Evolutionary conservation across 2,797 vertebrate genomes (phyloP).

Genomic region (Mustela erminea): DNA sequence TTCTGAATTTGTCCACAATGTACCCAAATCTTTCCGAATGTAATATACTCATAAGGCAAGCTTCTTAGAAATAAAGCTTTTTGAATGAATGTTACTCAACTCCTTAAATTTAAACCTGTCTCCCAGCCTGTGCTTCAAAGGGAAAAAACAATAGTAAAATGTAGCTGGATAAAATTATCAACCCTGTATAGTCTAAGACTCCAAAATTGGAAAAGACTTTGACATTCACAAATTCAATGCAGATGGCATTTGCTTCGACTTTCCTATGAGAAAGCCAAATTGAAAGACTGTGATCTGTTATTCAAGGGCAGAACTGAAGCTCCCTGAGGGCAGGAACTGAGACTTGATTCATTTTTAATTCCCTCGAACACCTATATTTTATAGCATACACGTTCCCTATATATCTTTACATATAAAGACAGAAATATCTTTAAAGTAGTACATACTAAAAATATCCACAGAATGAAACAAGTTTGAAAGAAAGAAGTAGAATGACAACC

Average conservation of each 20-base stretch:
- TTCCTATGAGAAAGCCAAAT: slow-evolving; percentile 52
- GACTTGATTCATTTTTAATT: slow-evolving; percentile 37
- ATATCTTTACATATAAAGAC: not conserved
- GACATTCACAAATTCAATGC: slow-evolving; percentile 70
- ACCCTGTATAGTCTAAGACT: slow-evolving; percentile 47
- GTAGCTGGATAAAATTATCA: slow-evolving; percentile 66
- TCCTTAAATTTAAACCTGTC: slow-evolving; percentile 51
- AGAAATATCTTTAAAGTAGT: not conserved
- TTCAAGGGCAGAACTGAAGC: slow-evolving; percentile 16
- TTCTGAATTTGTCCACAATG: not conserved
- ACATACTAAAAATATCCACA: slow-evolving; percentile 3
- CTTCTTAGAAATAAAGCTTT: slow-evolving; percentile 61
- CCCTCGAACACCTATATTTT: not conserved
- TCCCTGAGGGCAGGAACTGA: slow-evolving; percentile 48
- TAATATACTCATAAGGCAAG: slow-evolving; percentile 7
- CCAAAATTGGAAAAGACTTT: slow-evolving; percentile 64
- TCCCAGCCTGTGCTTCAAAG: slow-evolving; percentile 12
- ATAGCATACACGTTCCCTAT: not conserved
- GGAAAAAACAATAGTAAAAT: slow-evolving; percentile 47
- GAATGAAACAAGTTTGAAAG: slow-evolving; percentile 39
- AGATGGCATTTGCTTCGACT: slow-evolving; percentile 63
- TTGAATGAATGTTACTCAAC: slow-evolving; percentile 8
- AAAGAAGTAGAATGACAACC: not conserved
- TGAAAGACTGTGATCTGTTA: slow-evolving; percentile 57
- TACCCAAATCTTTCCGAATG: slow-evolving; percentile 12